Percentiles rank a stretch among this genome's conserved stretches.
phyloP scores from a whole-genome alignment of 37 sponge, comb jelly and placozoan genomes.

The Mnemiopsis leidyi region DNA sequence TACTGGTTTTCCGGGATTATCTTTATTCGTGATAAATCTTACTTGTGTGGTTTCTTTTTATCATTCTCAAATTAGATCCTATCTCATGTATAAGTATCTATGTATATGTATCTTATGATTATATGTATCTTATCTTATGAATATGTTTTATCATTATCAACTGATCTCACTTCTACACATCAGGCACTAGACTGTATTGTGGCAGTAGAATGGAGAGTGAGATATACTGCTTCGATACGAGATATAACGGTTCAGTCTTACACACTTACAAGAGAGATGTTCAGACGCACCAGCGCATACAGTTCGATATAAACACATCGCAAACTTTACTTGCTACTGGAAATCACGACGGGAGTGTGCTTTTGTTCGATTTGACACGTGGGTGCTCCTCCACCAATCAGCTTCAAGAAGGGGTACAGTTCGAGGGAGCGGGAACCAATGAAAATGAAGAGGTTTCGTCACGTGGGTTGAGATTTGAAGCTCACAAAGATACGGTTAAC shows the following conservation, averaged over 20 bases:
- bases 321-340: background rate
- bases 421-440: background rate
- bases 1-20: no score
- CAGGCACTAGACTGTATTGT: constrained; percentile 23
- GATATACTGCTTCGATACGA: constrained; percentile 37
- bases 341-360: background rate
- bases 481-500: constrained; percentile 36
- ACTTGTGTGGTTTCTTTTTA: no score
- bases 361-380: background rate
- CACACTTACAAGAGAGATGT: constrained; percentile 2
- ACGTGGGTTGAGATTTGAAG: background rate
- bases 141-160: no score
- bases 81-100: no score
- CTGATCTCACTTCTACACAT: no score
- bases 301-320: constrained; percentile 2
- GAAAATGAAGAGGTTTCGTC: background rate
- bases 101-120: no score
- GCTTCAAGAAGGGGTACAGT: no score
- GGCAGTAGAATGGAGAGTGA: constrained; percentile 46
- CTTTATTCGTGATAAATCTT: no score
- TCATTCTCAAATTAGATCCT: no score
- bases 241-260: background rate
- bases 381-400: no score
- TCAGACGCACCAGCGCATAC: constrained; percentile 45
- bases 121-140: no score